Evolutionary conservation across 2,797 vertebrate species (phyloP), one percentile per base, ranked within the genome.

Genomic region (Anas bahamensis): DNA sequence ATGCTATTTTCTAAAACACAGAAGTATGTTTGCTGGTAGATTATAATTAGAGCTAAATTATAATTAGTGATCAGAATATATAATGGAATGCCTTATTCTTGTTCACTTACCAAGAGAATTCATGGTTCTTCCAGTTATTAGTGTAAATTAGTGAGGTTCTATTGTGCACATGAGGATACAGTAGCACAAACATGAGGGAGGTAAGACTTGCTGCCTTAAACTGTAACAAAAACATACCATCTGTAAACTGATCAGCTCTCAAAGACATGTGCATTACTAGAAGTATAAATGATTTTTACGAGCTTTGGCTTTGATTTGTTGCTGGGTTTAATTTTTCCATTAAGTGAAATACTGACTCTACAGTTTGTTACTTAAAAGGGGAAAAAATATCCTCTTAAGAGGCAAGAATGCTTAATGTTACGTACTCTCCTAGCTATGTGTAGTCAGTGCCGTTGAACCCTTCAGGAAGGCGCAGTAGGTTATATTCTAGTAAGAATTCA

Each of bases 1-100:
- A 96, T 46, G 69, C 0, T 96, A 97, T 96, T 97, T 97, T 96
- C 80, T 90, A 86, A 90, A 95, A 92, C 63, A 93, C 89, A 89
- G 88, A 95, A 90, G 23, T 96, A 94, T 96, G 96, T 94, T 95
- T 97, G 85, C 87, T 95, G 93, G 90, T 96, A 95, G 94, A 89
- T 88, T 95, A 70, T 94, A 94, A 95, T 96, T 89, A 95, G 73
- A 94, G 64, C 70, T 93, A 85, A 95, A 90, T 87, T 92, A 81
- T 89, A 95, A 89, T 94, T 92, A 91, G 86, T 89, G 80, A 94
- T 88, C 66, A 83, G 89, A 96, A 89, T 91, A 90, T 90, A 92
- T 96, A 90, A 97, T 91, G 89, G 74, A 94, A 93, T 96, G 96
- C 89, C 93, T 95, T 97, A 95, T 93, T 94, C 95, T 89, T 96